A percentile compares a stretch with the other conserved stretches of the same genome.
Evolutionary conservation across 2,888 invertebrate species (phyloP).

Genomic region (Heliconius aoede): DNA sequence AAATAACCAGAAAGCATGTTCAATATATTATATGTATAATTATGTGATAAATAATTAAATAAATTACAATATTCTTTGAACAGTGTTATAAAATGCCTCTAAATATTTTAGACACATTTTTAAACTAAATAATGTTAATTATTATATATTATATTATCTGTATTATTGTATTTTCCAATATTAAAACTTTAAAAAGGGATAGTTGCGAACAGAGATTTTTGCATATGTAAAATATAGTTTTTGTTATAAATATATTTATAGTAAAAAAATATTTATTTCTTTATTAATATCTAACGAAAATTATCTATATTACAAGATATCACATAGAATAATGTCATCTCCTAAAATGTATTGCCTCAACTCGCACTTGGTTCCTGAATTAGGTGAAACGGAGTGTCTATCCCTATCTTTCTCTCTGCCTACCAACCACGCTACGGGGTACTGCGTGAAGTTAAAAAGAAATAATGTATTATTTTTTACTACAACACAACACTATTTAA

Average conservation of each 20-base stretch:
- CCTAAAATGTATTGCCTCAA: too few species aligned
- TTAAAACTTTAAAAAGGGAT: neutral
- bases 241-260: neutral
- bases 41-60: neutral
- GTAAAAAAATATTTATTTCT: neutral
- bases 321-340: neutral
- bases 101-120: neutral
- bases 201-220: neutral
- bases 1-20: neutral
- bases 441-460: too few species aligned
- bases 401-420: too few species aligned
- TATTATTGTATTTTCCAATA: neutral
- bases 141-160: neutral
- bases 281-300: neutral
- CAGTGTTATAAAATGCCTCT: neutral
- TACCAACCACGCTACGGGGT: too few species aligned
- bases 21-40: neutral
- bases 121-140: neutral
- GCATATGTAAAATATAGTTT: neutral
- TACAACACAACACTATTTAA: neutral
- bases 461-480: neutral
- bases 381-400: too few species aligned
- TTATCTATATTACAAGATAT: conserved; percentile 1
- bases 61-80: conserved; percentile 1
- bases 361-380: too few species aligned